Conservation (phyloP, 2,888 invertebrate genomes). For the Odontomyia ornata region DNA sequence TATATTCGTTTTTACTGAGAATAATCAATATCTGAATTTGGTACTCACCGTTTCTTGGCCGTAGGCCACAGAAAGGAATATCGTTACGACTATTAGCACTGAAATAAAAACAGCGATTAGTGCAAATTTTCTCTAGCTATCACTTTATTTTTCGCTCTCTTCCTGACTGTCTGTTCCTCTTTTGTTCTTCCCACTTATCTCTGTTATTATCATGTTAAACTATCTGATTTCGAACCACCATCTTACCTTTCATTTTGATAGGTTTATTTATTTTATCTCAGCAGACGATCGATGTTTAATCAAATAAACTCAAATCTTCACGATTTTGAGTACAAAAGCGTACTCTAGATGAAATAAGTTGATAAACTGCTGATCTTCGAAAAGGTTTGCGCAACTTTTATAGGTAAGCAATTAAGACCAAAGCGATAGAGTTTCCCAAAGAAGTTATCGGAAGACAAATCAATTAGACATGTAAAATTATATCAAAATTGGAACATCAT, state of each 20-base stretch:
- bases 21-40: not conserved
- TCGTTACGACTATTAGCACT: not conserved
- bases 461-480: not conserved
- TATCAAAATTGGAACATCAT: not conserved
- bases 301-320: not conserved
- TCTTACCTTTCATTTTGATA: not conserved
- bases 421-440: not conserved
- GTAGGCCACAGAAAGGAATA: not conserved
- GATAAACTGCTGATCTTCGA: constrained; percentile 23
- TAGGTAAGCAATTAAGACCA: not conserved
- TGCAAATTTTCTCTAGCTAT: too few species aligned
- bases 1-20: not conserved
- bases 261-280: too few species aligned
- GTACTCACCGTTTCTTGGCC: not conserved
- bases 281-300: not conserved
- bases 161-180: too few species aligned
- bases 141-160: too few species aligned
- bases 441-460: not conserved
- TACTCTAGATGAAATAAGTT: constrained; percentile 51
- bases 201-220: too few species aligned
- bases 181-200: too few species aligned
- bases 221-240: too few species aligned
- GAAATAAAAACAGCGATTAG: not conserved
- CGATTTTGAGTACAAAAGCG: not conserved
- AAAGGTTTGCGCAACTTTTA: not conserved